Percentiles rank a stretch among this genome's conserved stretches.
Evolutionary conservation across 2,888 invertebrate genomes (phyloP).

Genomic region (Nysson spinosus): DNA sequence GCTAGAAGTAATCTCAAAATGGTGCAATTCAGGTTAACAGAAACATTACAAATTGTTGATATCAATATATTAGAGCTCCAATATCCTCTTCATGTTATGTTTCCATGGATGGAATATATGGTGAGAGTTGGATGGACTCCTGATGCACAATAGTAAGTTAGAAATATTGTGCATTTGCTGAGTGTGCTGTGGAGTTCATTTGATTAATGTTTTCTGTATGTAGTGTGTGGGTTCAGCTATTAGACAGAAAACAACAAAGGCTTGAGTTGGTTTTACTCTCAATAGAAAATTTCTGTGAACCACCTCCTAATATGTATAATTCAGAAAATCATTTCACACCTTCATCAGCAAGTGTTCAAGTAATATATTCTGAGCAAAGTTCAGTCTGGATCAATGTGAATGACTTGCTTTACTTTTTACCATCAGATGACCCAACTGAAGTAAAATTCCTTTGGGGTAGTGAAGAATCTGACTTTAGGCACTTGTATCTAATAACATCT

Average conservation of each 20-base stretch:
- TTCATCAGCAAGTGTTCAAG: conserved; percentile 79
- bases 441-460: conserved; percentile 93
- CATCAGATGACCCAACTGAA: conserved; percentile 79
- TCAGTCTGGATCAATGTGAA: conserved; percentile 97
- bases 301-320: conserved; percentile 79
- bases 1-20: conserved; percentile 93
- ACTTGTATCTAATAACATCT: conserved; percentile 89
- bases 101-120: conserved; percentile 97
- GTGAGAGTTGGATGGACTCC: conserved; percentile 97
- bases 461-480: conserved; percentile 93
- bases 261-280: conserved; percentile 91
- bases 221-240: conserved; percentile 94
- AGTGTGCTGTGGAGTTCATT: not conserved
- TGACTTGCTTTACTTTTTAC: conserved; percentile 91
- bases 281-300: conserved; percentile 85
- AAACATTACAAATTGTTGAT: conserved; percentile 84
- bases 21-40: conserved; percentile 86
- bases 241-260: conserved; percentile 91
- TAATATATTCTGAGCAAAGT: conserved; percentile 81
- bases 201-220: conserved; percentile 2
- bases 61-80: conserved; percentile 87
- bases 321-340: conserved; percentile 75
- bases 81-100: conserved; percentile 87
- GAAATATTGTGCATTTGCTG: not conserved
- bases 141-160: conserved; percentile 89